A percentile compares a stretch with the other conserved stretches of the same genome.
Conservation (phyloP, 2,113 vertebrate species). For the Poeciliopsis retropinna region DNA sequence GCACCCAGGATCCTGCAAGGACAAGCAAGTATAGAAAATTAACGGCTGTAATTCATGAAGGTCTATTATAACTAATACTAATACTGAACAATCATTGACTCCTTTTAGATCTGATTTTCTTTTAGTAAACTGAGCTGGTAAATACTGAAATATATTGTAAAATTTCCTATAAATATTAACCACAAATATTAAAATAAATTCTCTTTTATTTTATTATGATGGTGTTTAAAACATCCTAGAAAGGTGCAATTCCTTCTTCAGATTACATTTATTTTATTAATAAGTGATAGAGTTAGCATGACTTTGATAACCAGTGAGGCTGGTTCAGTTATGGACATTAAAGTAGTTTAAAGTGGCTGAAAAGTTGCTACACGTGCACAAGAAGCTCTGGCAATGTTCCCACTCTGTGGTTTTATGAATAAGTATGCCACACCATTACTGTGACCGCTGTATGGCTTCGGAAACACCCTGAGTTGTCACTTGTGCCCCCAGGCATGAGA, state of each 20-base stretch:
- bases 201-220: too few species aligned
- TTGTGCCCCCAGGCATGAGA: slow-evolving; percentile 50
- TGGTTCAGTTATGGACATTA: slow-evolving; percentile 16
- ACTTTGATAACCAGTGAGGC: neutral
- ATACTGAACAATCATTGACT: too few species aligned
- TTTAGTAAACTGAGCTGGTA: too few species aligned
- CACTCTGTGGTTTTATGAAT: slow-evolving; percentile 40
- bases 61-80: too few species aligned
- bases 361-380: slow-evolving; percentile 3
- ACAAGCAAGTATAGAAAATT: too few species aligned
- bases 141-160: too few species aligned
- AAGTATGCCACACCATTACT: slow-evolving; percentile 36
- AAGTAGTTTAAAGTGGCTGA: slow-evolving; percentile 22
- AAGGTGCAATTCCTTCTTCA: neutral
- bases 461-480: slow-evolving; percentile 61
- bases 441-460: slow-evolving; percentile 46
- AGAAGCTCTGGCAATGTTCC: slow-evolving; percentile 32
- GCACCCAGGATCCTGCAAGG: too few species aligned
- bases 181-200: too few species aligned
- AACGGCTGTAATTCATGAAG: too few species aligned
- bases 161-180: too few species aligned
- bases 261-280: neutral
- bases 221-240: too few species aligned
- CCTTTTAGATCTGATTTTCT: too few species aligned
- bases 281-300: neutral